Evolutionary conservation across 2,113 vertebrate genomes (phyloP).

Genomic region (Pongo pygmaeus): DNA sequence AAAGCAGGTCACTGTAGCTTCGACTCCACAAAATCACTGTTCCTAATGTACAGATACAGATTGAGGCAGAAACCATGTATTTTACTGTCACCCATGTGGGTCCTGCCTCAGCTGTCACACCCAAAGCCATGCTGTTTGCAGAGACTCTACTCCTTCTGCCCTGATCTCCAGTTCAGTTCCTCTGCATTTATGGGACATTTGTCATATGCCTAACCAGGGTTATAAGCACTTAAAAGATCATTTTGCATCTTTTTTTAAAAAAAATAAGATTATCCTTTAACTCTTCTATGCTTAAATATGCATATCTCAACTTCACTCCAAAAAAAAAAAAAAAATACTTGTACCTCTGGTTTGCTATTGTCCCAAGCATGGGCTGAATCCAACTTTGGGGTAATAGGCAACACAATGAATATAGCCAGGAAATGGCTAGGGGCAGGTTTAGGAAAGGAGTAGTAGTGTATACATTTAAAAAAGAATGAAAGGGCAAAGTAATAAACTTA

Average conservation of each 20-base stretch:
- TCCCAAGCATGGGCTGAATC: background rate
- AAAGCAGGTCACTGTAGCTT: background rate
- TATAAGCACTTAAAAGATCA: background rate
- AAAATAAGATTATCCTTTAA: background rate
- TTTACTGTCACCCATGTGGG: fast-evolving
- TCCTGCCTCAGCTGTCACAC: background rate
- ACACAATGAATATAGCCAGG: background rate
- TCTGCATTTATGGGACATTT: background rate
- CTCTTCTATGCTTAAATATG: background rate
- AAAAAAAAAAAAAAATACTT: background rate
- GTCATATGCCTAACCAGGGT: background rate
- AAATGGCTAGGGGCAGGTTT: background rate
- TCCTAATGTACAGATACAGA: fast-evolving
- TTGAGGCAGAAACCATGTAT: fast-evolving
- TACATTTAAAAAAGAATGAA: background rate
- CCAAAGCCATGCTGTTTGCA: background rate
- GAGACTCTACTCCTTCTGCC: background rate
- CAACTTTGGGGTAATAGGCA: background rate
- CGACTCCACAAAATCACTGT: background rate
- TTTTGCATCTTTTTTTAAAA: background rate
- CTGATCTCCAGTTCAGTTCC: background rate
- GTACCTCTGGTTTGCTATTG: background rate
- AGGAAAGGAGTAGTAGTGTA: background rate
- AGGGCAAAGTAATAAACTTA: background rate
- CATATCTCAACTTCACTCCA: background rate